phyloP scores from a whole-genome alignment of 1,140 invertebrate genomes.

The Bombus soroeensis region DNA sequence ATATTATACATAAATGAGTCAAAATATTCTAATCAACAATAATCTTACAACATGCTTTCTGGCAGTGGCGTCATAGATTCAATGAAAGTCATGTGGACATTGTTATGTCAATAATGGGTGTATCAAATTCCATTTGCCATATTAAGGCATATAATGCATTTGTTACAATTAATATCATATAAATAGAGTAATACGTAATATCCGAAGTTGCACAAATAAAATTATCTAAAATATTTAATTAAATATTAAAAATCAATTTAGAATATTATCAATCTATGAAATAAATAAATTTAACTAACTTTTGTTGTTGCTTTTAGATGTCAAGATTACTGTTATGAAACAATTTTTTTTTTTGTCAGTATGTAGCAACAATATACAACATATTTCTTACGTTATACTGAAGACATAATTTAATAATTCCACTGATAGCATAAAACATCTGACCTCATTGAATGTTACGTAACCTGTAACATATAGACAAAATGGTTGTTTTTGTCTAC shows the following conservation, averaged over 20 bases:
- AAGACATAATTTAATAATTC: constrained; percentile 47
- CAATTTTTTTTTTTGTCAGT: constrained; percentile 20
- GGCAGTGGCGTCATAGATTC: constrained; percentile 72
- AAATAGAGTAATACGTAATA: constrained; percentile 21
- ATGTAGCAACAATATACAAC: constrained; percentile 20
- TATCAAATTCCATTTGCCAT: constrained; percentile 45
- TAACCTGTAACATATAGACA: constrained; percentile 63
- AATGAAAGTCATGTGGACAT: constrained; percentile 65
- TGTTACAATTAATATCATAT: constrained; percentile 42
- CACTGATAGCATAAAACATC: constrained; percentile 71
- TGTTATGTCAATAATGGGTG: constrained; percentile 69
- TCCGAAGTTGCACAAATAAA: constrained; percentile 37
- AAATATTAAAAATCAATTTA: constrained; percentile 35
- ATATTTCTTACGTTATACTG: constrained; percentile 40
- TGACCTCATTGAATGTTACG: constrained; percentile 57
- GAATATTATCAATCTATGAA: constrained; percentile 35
- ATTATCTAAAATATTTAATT: constrained; percentile 56
- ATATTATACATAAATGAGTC: constrained; percentile 39
- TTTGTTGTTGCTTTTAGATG: background rate
- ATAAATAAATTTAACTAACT: constrained; percentile 50
- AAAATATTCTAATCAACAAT: constrained; percentile 56
- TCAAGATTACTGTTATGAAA: constrained; percentile 22
- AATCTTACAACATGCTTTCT: constrained; percentile 67
- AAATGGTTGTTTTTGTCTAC: constrained; percentile 62
- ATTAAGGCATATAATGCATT: constrained; percentile 25